Evolutionary conservation across 1,140 invertebrate genomes (phyloP).

Genomic region (Ganaspis sp.): DNA sequence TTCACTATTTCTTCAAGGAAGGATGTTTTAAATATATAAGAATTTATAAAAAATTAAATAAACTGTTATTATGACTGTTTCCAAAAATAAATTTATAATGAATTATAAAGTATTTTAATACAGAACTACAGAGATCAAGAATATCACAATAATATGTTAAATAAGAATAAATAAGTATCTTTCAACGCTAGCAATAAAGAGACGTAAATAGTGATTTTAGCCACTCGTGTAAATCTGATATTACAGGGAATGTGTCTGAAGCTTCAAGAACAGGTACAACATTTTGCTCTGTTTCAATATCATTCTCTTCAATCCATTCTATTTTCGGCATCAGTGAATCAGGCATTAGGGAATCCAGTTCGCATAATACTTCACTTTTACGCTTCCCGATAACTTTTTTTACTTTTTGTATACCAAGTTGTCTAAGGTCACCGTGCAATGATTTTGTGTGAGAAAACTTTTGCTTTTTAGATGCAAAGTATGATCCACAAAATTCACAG

Average conservation of each 20-base stretch:
- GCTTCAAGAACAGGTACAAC: not conserved
- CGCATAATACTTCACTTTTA: not conserved
- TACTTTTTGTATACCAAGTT: not conserved
- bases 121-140: no score
- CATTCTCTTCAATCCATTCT: not conserved
- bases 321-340: not conserved
- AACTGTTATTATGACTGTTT: no score
- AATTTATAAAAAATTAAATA: no score
- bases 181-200: no score
- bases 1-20: no score
- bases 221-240: not conserved
- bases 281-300: not conserved
- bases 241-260: not conserved
- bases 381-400: not conserved
- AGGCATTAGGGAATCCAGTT: not conserved
- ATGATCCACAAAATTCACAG: not conserved
- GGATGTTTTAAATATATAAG: no score
- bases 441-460: not conserved
- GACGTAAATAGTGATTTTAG: not conserved
- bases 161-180: no score
- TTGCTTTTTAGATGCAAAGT: not conserved
- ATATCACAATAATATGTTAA: no score
- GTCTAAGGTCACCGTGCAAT: not conserved
- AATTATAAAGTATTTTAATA: no score
- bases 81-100: no score